phyloP scores from a whole-genome alignment of 2,113 vertebrate genomes.

The Corythornis madagascariensis region DNA sequence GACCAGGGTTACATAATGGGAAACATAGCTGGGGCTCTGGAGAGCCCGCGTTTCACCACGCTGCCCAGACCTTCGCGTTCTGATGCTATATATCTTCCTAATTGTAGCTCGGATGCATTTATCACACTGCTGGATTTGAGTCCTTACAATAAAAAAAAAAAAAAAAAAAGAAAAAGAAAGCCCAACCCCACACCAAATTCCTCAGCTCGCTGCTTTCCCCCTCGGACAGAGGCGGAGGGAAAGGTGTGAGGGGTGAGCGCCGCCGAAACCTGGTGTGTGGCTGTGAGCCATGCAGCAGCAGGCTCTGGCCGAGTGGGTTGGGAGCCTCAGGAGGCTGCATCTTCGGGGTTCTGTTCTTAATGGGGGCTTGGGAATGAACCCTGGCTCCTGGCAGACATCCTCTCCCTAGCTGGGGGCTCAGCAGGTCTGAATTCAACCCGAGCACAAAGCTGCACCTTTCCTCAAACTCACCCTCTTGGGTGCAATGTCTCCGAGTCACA shows the following conservation, averaged over 20 bases:
- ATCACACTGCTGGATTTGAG: conserved; percentile 88
- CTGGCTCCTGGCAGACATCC: neutral
- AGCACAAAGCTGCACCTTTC: neutral
- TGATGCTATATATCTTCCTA: conserved; percentile 97
- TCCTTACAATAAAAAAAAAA: conserved; percentile 57
- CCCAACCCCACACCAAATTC: conserved; percentile 59
- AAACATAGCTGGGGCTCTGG: conserved; percentile 99
- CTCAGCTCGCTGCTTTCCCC: conserved; percentile 62
- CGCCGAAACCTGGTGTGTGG: neutral
- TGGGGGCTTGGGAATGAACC: neutral
- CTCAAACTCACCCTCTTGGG: neutral
- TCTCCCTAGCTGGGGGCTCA: neutral
- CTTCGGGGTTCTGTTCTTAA: neutral
- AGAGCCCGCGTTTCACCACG: conserved; percentile 91
- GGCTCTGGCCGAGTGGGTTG: neutral
- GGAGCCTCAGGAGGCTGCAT: neutral
- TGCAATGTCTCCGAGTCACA: neutral
- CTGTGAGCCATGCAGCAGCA: neutral
- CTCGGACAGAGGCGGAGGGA: conserved; percentile 8
- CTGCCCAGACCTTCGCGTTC: conserved; percentile 86
- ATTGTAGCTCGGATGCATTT: conserved; percentile 93
- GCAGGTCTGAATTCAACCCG: neutral
- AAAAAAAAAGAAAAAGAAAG: neutral
- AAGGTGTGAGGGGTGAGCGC: conserved; percentile 56
- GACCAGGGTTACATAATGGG: conserved; percentile 99